Percentiles rank a stretch among this genome's conserved stretches.
Evolutionary conservation across 2,888 invertebrate genomes (phyloP).

Genomic region (Catocala sponsa): DNA sequence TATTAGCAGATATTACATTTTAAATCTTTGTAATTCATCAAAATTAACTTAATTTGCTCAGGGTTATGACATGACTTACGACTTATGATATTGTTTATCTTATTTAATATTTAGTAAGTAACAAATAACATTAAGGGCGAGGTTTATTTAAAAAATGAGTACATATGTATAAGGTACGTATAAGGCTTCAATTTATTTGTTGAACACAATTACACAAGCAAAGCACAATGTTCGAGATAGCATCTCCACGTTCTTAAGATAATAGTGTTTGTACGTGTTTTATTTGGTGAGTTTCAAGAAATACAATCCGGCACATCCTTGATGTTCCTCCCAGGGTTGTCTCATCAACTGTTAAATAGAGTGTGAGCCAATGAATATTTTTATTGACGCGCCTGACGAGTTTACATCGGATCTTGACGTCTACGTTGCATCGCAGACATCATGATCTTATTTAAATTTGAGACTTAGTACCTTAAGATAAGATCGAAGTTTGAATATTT

Average conservation of each 20-base stretch:
- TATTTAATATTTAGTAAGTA: no score
- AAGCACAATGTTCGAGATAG: constrained; percentile 39
- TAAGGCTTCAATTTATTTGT: constrained; percentile 20
- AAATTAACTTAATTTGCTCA: no score
- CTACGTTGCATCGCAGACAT: constrained; percentile 52
- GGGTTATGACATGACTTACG: no score
- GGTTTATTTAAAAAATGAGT: no score
- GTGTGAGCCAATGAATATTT: constrained; percentile 87
- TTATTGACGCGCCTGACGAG: constrained; percentile 83
- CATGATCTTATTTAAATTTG: constrained; percentile 43
- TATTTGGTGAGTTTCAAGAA: constrained; percentile 43
- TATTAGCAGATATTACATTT: no score
- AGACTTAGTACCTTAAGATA: constrained; percentile 52
- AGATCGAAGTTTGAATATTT: constrained; percentile 44
- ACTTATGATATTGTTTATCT: no score
- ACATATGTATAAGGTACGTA: neutral
- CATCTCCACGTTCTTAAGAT: constrained; percentile 46
- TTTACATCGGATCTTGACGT: constrained; percentile 64
- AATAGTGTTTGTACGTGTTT: constrained; percentile 41
- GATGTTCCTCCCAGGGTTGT: constrained; percentile 68
- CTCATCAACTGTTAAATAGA: constrained; percentile 84
- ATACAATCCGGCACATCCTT: constrained; percentile 65
- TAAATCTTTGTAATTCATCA: no score
- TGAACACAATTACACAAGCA: constrained; percentile 42
- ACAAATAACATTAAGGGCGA: no score